Conservation (phyloP, 1,140 invertebrate species). For the Hyles euphorbiae region DNA sequence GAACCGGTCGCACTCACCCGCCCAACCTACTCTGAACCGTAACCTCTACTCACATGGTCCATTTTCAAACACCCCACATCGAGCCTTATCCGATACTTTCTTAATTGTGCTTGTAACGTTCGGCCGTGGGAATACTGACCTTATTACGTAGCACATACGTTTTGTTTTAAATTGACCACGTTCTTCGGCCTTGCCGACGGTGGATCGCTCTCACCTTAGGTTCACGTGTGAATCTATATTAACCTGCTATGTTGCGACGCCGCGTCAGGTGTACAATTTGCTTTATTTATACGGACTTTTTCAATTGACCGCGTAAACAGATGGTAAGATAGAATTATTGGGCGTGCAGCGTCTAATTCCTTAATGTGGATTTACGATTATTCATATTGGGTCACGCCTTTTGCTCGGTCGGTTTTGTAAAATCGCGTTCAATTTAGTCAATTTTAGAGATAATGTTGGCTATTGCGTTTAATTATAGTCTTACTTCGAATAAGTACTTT, state of each 20-base stretch:
- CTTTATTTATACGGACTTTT: constrained; percentile 48
- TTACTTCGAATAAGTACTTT: no score
- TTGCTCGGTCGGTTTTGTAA: constrained; percentile 24
- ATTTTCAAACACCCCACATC: constrained; percentile 30
- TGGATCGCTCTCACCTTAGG: constrained; percentile 70
- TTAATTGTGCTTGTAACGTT: constrained; percentile 60
- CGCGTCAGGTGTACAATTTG: constrained; percentile 52
- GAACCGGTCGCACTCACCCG: constrained; percentile 43
- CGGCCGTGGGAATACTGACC: constrained; percentile 46
- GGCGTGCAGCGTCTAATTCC: constrained; percentile 57
- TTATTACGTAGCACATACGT: constrained; percentile 42
- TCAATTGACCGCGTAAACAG: constrained; percentile 50
- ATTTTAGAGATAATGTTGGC: neutral
- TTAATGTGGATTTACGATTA: constrained; percentile 61
- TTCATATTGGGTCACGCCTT: constrained; percentile 52
- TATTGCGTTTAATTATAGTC: no score
- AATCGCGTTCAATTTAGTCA: neutral
- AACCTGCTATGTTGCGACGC: constrained; percentile 61
- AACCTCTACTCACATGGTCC: constrained; percentile 38
- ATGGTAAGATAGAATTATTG: constrained; percentile 52
- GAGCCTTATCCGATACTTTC: constrained; percentile 70
- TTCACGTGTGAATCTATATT: constrained; percentile 72
- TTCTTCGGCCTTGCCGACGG: constrained; percentile 66
- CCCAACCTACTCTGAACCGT: constrained; percentile 37
- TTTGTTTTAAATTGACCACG: constrained; percentile 38